Evolutionary conservation across 2,113 vertebrate genomes (phyloP).

Genomic region (Pedetes capensis): DNA sequence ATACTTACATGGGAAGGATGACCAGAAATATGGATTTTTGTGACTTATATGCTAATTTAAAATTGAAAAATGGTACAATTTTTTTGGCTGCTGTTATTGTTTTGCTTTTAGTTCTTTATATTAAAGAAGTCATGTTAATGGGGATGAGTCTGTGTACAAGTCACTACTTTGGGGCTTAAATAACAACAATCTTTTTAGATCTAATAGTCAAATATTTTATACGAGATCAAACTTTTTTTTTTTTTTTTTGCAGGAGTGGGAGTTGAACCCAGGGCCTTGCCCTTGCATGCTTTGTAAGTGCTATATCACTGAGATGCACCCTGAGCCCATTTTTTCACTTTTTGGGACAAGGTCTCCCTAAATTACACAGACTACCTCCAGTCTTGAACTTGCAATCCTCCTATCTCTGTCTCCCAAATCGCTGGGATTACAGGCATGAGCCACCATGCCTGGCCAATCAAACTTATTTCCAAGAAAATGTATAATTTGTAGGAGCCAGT

Average conservation of each 20-base stretch:
- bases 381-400: too few species aligned
- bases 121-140: background rate
- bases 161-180: background rate
- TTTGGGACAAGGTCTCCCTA: too few species aligned
- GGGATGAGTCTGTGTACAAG: background rate
- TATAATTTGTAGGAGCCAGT: background rate
- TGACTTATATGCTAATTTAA: background rate
- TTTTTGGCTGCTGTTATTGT: background rate
- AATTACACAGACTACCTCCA: too few species aligned
- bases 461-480: conserved; percentile 29
- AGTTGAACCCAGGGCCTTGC: too few species aligned
- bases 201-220: background rate
- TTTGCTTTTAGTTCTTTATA: background rate
- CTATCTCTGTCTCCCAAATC: too few species aligned
- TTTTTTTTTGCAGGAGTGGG: too few species aligned
- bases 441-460: too few species aligned
- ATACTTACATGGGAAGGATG: background rate
- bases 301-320: too few species aligned
- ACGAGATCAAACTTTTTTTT: too few species aligned
- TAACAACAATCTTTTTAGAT: background rate
- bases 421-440: too few species aligned
- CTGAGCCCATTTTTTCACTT: too few species aligned
- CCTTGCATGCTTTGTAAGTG: too few species aligned
- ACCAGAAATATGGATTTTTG: background rate
- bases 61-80: background rate